Evolutionary conservation across 2,888 invertebrate genomes (phyloP), one percentile per base, ranked within the genome.

Genomic region (Geophilus truncorum): DNA sequence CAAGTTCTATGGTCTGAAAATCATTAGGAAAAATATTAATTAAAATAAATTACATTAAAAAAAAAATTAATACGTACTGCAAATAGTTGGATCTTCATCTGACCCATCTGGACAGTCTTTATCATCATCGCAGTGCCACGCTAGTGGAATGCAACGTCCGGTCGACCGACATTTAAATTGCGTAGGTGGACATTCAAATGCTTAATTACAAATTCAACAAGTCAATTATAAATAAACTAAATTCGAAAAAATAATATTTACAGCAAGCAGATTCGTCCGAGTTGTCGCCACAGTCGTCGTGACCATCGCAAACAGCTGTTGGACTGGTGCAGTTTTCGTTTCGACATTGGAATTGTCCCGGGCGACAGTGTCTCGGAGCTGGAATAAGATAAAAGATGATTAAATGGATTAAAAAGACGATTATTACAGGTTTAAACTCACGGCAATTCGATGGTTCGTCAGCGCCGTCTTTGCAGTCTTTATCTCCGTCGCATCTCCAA

Each of bases 41-140:
- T 32, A 28, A 15, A 18, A 25, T 76, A 32, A n/a, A 5, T 21
- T 4, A 18, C 51, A 51, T 9, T 45, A 15, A 18, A 57, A 18
- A 57, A 57, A 7, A 23, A 7, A 70, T 10, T 18, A 79, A 25
- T 62, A 89, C 90, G 90, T 87, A 91, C 91, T 92, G 86, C 97
- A 97, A 86, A 95, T 92, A 5, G 90, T 89, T 0, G 95, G 93
- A 87, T 95, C 94, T 88, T 97, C 96, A 86, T 99, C 98, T 80
- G 94, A 94, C 81, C 94, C 94, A 87, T 90, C 90, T 1, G 88
- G 87, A 82, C 90, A 90, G 87, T 98, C 98, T 3, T 96, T 93
- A 86, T 98, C 97, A 23, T 96, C 96, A 85, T 98, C 97, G 85
- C 96, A 96, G 84, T 93, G 93, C 96, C 96, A 96, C 83, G 94